These are phyloP conservation scores for Plebejus melissa DNA, from an alignment of 2,888 invertebrate genomes.

Conservation along the genomic window DNA sequence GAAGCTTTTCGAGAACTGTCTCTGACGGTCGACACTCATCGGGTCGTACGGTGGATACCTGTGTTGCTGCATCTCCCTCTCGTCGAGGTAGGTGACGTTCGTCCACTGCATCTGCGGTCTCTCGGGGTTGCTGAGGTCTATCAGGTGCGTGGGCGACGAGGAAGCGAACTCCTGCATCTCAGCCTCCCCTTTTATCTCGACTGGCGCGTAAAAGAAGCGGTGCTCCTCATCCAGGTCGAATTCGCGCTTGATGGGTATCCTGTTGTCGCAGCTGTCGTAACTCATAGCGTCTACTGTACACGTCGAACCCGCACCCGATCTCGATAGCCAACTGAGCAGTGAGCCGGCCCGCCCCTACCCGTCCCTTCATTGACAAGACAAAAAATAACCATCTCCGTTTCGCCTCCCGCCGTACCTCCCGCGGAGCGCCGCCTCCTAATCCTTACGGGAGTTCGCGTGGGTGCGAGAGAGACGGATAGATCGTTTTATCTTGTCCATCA, in stretches of 20 bases:
- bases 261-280: constrained; percentile 62
- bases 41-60: constrained; percentile 55
- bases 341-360: constrained; percentile 64
- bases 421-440: constrained; percentile 54
- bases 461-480: constrained; percentile 54
- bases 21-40: constrained; percentile 55
- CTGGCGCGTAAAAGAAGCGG: constrained; percentile 61
- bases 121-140: constrained; percentile 69
- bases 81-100: constrained; percentile 53
- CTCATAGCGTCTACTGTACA: constrained; percentile 57
- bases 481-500: constrained; percentile 73
- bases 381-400: constrained; percentile 70
- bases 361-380: constrained; percentile 76
- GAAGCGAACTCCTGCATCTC: constrained; percentile 56
- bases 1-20: constrained; percentile 53
- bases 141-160: constrained; percentile 64
- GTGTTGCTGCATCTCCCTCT: constrained; percentile 55
- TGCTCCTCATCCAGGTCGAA: constrained; percentile 65
- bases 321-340: constrained; percentile 54
- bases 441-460: constrained; percentile 38
- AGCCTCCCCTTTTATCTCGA: constrained; percentile 56
- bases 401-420: constrained; percentile 40
- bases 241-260: constrained; percentile 67
- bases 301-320: constrained; percentile 53
- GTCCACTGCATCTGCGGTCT: constrained; percentile 44